Base-by-base conservation (phyloP, 2,888 invertebrate species). In the Rutpela maculata region DNA sequence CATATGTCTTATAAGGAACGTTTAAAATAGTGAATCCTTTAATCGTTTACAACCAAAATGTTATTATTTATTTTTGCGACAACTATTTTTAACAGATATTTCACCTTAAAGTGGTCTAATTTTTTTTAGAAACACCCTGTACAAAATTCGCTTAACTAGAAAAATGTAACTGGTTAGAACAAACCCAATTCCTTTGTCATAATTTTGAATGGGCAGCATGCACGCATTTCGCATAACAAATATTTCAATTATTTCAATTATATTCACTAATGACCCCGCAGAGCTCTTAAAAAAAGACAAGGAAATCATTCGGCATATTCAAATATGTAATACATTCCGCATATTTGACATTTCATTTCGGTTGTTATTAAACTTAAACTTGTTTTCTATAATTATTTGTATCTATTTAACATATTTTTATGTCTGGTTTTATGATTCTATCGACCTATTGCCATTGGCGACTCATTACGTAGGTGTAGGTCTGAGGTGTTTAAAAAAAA, bases 361-460 rank as follows among this genome's bases (percentile, higher is more conserved):
- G 7, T 62, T n/a, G 35, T n/a, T 62, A 62, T 62, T 62, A 62
- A 62, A 31, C 62, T 62, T 62, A 62, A 62, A 62, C 62, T 62
- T 62, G 62, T 62, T 62, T n/a, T 31, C 22, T 31, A 62, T 62
- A 62, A 62, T 62, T 62, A 62, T 62, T 62, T 35, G 62, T 62
- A 62, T 31, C 26, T 62, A 35, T 35, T 62, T 62, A 62, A 62
- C 62, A 62, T 62, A 62, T 62, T 62, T 35, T 62, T 62, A 62
- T 31, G 62, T 62, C 50, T 31, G 62, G 11, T n/a, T 31, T 31
- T 31, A 31, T 31, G 62, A 62, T 62, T 26, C 31, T 31, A 62
- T 62, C 62, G 62, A 31, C n/a, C 62, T 62, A 62, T 26, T 62
- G 62, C 62, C 62, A 17, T 22, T 31, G 62, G 62, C 62, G 31